A percentile compares a stretch with the other conserved stretches of the same genome.
Evolutionary conservation across 2,797 vertebrate species (phyloP).

Genomic region (Eutrigla gurnardus): DNA sequence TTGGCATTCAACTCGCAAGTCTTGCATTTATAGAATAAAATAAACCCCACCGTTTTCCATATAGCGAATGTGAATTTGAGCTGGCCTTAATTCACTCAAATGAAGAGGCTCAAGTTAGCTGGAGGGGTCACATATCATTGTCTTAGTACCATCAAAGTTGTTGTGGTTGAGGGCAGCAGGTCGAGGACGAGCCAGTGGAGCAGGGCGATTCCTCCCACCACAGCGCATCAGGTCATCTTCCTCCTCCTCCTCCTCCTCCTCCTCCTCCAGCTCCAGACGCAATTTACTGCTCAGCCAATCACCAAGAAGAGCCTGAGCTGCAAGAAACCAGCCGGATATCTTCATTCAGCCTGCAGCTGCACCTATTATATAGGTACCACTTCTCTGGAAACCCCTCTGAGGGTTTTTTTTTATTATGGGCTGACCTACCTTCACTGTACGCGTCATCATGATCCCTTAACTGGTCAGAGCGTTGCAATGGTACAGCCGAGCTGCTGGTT

Average conservation of each 20-base stretch:
- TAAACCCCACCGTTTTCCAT: not conserved
- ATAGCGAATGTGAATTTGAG: not conserved
- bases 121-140: not conserved
- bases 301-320: slow-evolving; percentile 90
- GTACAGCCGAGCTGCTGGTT: slow-evolving; percentile 54
- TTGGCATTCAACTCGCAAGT: not conserved
- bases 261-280: slow-evolving; percentile 82
- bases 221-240: slow-evolving; percentile 57
- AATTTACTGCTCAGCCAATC: slow-evolving; percentile 91
- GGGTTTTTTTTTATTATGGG: slow-evolving; percentile 1
- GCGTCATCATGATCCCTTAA: slow-evolving; percentile 87
- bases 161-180: slow-evolving; percentile 66
- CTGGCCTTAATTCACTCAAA: not conserved
- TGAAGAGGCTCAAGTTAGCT: not conserved
- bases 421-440: slow-evolving; percentile 87
- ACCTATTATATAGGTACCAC: slow-evolving; percentile 24
- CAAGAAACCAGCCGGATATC: slow-evolving; percentile 22
- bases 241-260: slow-evolving; percentile 70
- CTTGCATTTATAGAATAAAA: not conserved
- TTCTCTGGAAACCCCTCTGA: slow-evolving; percentile 10
- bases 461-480: slow-evolving; percentile 82
- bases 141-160: slow-evolving; percentile 89
- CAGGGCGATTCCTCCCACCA: slow-evolving; percentile 49
- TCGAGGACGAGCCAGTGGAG: slow-evolving; percentile 34
- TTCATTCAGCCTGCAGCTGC: slow-evolving; percentile 6